A percentile compares a stretch with the other conserved stretches of the same genome.
phyloP scores from a whole-genome alignment of 1,140 invertebrate species.

The Bombyx mandarina region DNA sequence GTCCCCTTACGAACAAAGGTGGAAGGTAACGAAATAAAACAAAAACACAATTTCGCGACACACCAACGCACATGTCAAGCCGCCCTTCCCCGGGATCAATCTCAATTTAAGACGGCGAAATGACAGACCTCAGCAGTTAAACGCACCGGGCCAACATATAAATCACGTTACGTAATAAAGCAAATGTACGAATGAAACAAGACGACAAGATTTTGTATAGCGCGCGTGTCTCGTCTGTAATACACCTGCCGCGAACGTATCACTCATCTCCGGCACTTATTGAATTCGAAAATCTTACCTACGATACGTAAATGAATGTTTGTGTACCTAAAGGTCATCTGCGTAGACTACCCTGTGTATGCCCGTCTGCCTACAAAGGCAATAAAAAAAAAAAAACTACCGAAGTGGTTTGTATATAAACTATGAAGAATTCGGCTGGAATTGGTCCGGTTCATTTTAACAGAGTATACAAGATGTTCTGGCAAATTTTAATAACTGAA shows the following conservation, averaged over 20 bases:
- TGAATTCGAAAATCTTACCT: conserved; percentile 34
- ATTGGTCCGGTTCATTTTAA: too few relatives aligned
- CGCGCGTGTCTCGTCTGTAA: conserved; percentile 10
- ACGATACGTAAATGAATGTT: background rate
- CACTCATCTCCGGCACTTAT: conserved; percentile 49
- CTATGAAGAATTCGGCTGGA: too few relatives aligned
- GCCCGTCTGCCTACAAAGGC: too few relatives aligned
- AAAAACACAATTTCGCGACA: conserved; percentile 36
- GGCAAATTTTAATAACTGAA: too few relatives aligned
- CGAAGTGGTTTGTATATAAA: too few relatives aligned
- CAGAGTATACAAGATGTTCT: too few relatives aligned
- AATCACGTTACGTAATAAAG: conserved; percentile 59
- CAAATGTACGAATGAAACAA: conserved; percentile 49
- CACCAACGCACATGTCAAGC: conserved; percentile 34
- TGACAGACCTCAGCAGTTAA: conserved; percentile 59
- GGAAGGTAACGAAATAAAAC: conserved; percentile 27
- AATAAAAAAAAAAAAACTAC: too few relatives aligned
- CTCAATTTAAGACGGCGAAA: conserved; percentile 65
- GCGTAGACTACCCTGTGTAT: too few relatives aligned
- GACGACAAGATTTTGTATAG: conserved; percentile 24
- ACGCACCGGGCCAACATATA: conserved; percentile 56
- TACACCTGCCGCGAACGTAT: conserved; percentile 43
- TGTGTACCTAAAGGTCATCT: background rate
- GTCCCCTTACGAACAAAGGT: background rate
- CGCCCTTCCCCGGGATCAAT: conserved; percentile 45